Evolutionary conservation across 2,888 invertebrate genomes (phyloP), one percentile per base, ranked within the genome.

Genomic region (Alcis repandata): DNA sequence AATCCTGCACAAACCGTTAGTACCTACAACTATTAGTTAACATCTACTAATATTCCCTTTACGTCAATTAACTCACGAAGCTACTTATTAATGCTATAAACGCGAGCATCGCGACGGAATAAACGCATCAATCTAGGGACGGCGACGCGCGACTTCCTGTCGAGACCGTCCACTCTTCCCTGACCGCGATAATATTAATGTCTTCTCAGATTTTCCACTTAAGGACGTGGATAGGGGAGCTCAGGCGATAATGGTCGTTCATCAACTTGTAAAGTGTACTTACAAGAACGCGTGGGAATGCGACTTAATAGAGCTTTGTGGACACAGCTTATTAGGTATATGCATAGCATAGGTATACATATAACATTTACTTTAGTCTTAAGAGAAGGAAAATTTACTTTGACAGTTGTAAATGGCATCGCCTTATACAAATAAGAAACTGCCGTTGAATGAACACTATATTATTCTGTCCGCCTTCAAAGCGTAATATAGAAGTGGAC

Each of bases 131-230:
- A 71, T 75, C 74, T 76, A 70, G 69, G 68, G 68, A 72, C 73
- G 72, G 69, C 71, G 73, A 76, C 73, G 68, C 72, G 71, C 71
- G 62, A 75, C 74, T 79, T 80, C 79, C 81, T 77, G 76, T 62
- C 62, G 43, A 58, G 58, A 65, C 62, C 58, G 68, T 56, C 78
- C 80, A 79, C 69, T 67, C 59, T 53, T 70, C 65, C 38, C 48
- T 58, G 75, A 76, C 69, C 74, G 68, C 59, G 43, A 76, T 75
- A 73, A 59, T 74, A 73, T 69, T 70, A 68, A 68, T 64, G 69
- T 61, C 68, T 45, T 63, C 63, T 69, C 62, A 65, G 68, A 51
- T 59, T 59, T 67, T 59, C 62, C 58, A 67, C 70, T 67, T 60
- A 64, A 70, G 65, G 71, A 71, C 65, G 63, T 63, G 62, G 71